Evolutionary conservation across 1,140 invertebrate species (phyloP), one percentile per base, ranked within the genome.

Genomic region (Nasonia longicornis): DNA sequence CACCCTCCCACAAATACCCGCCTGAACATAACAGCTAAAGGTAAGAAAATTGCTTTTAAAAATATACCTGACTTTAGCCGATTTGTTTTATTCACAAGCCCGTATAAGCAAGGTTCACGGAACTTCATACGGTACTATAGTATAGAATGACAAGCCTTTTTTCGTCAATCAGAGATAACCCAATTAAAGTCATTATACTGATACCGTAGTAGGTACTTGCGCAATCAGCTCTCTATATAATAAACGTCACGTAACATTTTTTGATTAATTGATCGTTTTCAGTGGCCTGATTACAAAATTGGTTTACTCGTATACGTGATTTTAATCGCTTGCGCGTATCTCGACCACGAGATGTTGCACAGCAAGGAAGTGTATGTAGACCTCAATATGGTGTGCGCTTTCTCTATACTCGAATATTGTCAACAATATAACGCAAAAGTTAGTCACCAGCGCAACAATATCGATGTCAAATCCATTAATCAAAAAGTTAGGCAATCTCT

Each of bases 1-100:
- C 86, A 84, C 78, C 86, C 86, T 79, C 83, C 85, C 69, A 77
- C 85, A 12, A 84, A 83, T 70, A 77, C 83, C 69, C 73, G 84
- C 75, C 71, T 67, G 8, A 67, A 67, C 84, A 72, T 26, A 29
- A 67, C 83, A 74, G 83, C 76, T 73, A 86, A 84, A 85, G 86
- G 87, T 87, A 81, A 84, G 80, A 6, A 77, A 48, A 48, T 48
- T 16, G 14, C 26, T 48, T 48, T 48, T 0, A 42, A 8, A 42
- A 42, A 8, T 42, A 42, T 42, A 42, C 38, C 38, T 42, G 7
- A 42, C 38, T 52, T 20, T 52, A 0, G 14, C 48, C 12, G 16
- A 52, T 14, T 3, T 16, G 11, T 16, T 20, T 52, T 52, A 4
- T 52, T 16, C 48, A 52, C 4, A 52, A 16, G 48, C 26, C 26